Base-by-base conservation (phyloP, 1,140 invertebrate species). In the Panonychus citri region DNA sequence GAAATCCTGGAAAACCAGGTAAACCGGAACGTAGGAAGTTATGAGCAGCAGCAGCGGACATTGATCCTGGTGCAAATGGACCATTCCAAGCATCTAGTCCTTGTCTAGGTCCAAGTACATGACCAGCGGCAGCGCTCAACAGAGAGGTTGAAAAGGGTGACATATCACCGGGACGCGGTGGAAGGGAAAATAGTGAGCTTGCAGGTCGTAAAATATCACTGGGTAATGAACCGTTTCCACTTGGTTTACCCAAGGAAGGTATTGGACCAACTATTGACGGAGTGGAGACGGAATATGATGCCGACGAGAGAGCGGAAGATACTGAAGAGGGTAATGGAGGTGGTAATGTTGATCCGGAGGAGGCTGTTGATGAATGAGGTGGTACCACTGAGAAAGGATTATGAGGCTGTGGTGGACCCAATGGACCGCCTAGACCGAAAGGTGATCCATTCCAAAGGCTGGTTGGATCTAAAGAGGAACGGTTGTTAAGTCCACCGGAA, bases 111-210 rank as follows among this genome's bases (percentile, higher is more conserved):
- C n/a, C 34, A 3, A 57, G 71, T 8, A 73, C 70, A 78, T 72
- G 1, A 62, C 59, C 17, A 61, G 62, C 37, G 4, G 56, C 53
- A 39, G 50, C 52, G 59, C 60, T 68, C 17, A 67, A 30, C 40
- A 70, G 65, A 66, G 65, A 70, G 60, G 62, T 70, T 65, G 70
- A 68, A 64, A 70, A 66, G 13, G 63, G 37, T n/a, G 55, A 52
- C 58, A 72, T 58, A n/a, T 67, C 65, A 43, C 76, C 71, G 50
- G 74, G 71, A 25, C 73, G 67, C 46, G 68, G 66, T 58, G 76
- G 66, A 52, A 74, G 73, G 28, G 76, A 66, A 60, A 77, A 66
- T 10, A 79, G 72, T 65, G 81, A 79, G 63, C 78, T 77, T 3
- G 78, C 75, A 57, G 64, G 63, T 52, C 66, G 56, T 51, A 69